phyloP scores from a whole-genome alignment of 2,797 vertebrate species.

The Rousettus madagascariensis region DNA sequence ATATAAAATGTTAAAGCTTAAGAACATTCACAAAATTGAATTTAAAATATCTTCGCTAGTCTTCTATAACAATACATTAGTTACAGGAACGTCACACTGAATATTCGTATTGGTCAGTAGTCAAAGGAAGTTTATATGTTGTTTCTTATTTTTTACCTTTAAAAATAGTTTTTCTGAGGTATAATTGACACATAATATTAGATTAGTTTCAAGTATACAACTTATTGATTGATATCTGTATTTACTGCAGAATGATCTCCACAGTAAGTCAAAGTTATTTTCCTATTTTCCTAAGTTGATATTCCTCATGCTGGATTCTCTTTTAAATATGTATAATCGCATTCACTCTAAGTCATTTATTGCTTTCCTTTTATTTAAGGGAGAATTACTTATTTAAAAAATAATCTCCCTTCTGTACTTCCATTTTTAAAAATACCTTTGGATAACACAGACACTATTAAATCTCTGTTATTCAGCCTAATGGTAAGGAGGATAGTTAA shows the following conservation, averaged over 20 bases:
- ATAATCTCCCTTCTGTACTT: not conserved
- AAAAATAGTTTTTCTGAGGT: not conserved
- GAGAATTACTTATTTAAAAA: not conserved
- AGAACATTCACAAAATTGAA: not conserved
- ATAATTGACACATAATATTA: not conserved
- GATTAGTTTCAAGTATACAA: not conserved
- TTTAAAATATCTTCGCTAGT: not conserved
- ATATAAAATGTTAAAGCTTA: constrained; percentile 36
- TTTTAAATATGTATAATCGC: not conserved
- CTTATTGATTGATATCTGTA: not conserved
- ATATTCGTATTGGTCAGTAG: not conserved
- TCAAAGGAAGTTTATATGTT: not conserved
- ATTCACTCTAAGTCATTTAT: not conserved
- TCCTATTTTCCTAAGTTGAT: not conserved
- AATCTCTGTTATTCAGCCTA: constrained; percentile 9
- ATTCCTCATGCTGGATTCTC: not conserved
- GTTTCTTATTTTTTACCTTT: not conserved
- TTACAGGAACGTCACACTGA: not conserved
- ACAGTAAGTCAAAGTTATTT: not conserved
- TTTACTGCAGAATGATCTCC: not conserved
- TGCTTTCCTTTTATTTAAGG: constrained; percentile 17
- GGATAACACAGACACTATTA: not conserved
- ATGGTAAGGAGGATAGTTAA: not conserved
- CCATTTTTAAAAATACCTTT: not conserved
- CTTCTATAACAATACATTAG: not conserved